A percentile compares a stretch with the other conserved stretches of the same genome.
These are phyloP conservation scores for Malthinus flaveolus DNA, from an alignment of 2,888 invertebrate species.

Conservation along the genomic window DNA sequence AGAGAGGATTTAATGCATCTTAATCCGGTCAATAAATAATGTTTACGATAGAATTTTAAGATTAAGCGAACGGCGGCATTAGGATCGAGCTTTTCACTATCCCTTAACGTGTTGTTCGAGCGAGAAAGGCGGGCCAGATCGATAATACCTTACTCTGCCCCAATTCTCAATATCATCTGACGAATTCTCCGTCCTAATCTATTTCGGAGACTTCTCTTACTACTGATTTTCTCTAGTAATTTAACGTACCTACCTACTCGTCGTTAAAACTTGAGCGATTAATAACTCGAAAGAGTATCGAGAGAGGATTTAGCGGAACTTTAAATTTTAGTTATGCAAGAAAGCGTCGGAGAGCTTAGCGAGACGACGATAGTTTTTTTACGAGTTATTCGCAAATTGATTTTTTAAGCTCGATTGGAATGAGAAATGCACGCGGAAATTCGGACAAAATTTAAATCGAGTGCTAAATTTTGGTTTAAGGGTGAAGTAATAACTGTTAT, in stretches of 20 bases:
- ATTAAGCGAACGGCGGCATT: neutral
- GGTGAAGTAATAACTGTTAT: no score
- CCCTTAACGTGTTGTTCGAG: constrained; percentile 14
- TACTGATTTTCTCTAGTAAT: neutral
- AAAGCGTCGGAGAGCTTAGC: no score
- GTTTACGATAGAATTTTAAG: constrained; percentile 3
- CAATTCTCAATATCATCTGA: constrained; percentile 21
- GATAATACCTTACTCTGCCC: constrained; percentile 21
- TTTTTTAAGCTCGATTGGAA: no score
- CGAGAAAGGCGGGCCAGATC: constrained; percentile 20
- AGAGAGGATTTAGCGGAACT: no score
- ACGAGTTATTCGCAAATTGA: no score
- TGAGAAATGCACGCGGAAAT: no score
- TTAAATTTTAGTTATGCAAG: no score
- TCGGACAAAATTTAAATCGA: no score
- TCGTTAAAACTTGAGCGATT: neutral
- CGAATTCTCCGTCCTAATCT: constrained; percentile 13
- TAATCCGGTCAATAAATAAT: neutral
- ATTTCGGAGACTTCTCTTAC: constrained; percentile 7
- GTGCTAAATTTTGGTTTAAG: no score
- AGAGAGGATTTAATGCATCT: neutral
- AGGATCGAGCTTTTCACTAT: neutral
- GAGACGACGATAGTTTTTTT: no score
- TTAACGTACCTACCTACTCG: neutral
- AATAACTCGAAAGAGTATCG: no score